A percentile compares a stretch with the other conserved stretches of the same genome.
Evolutionary conservation across 2,888 invertebrate genomes (phyloP).

Genomic region (Strigamia transsilvanica): DNA sequence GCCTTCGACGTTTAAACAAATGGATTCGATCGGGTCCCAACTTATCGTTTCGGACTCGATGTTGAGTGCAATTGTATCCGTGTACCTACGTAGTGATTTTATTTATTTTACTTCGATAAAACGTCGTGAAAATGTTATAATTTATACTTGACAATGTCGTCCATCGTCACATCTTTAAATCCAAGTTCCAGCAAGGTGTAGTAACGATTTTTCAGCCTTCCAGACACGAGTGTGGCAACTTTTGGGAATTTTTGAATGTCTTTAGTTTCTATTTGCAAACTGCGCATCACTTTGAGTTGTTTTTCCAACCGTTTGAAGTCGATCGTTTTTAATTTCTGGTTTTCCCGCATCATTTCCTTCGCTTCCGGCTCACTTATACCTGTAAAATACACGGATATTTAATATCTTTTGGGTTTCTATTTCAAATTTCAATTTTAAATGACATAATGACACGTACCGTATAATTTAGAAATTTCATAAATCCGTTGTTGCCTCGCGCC

Average conservation of each 20-base stretch:
- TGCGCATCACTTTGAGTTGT: not conserved
- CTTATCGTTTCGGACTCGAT: not conserved
- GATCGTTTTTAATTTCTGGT: not conserved
- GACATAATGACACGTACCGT: too few species aligned
- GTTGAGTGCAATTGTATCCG: not conserved
- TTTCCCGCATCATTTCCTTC: not conserved
- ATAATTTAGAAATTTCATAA: too few species aligned
- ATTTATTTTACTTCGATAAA: not conserved
- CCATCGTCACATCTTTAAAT: not conserved
- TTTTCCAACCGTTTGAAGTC: constrained; percentile 12
- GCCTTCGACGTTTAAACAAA: not conserved
- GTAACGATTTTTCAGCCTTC: not conserved
- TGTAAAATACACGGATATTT: too few species aligned
- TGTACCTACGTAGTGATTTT: not conserved
- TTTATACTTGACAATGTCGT: not conserved
- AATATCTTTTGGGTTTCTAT: too few species aligned
- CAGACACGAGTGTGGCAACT: not conserved
- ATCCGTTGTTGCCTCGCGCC: too few species aligned
- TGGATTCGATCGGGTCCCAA: not conserved
- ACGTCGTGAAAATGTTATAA: not conserved
- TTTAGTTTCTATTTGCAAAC: not conserved
- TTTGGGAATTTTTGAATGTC: not conserved
- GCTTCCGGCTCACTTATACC: not conserved
- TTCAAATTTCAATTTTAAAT: too few species aligned
- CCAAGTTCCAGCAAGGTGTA: not conserved